Evolutionary conservation across 37 sponge, comb jelly and placozoan species (phyloP).

Genomic region (Bolinopsis microptera): DNA sequence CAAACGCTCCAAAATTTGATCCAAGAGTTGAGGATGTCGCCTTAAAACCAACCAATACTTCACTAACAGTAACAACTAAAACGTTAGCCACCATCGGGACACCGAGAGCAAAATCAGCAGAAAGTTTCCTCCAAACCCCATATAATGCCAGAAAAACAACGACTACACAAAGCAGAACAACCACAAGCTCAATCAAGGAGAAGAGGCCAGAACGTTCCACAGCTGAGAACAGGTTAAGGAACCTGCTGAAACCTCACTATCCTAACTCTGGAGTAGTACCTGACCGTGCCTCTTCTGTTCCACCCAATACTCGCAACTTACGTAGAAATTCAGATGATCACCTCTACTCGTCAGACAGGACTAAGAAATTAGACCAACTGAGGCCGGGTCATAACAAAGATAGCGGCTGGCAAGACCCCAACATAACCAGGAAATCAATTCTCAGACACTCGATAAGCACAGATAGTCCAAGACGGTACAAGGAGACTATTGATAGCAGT

Average conservation of each 20-base stretch:
- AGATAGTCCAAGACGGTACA: not conserved
- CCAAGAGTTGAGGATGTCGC: not conserved
- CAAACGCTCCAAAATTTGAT: not conserved
- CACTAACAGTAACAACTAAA: not conserved
- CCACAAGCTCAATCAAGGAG: not conserved
- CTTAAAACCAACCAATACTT: not conserved
- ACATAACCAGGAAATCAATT: slow-evolving; percentile 23
- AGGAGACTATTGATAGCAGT: not conserved
- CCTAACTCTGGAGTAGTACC: not conserved
- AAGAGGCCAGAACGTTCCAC: not conserved
- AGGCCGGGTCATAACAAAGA: not conserved
- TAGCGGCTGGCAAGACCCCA: not conserved
- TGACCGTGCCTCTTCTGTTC: not conserved
- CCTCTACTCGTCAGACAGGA: not conserved
- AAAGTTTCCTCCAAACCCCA: not conserved
- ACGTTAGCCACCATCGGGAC: not conserved
- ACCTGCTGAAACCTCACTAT: not conserved
- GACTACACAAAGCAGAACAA: not conserved
- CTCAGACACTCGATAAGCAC: not conserved
- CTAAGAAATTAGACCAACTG: not conserved
- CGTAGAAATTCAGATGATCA: not conserved
- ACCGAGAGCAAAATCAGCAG: not conserved
- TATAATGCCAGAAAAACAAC: not conserved
- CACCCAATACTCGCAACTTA: not conserved
- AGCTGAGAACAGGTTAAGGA: not conserved